Conservation (phyloP, 2,888 invertebrate species). For the Drymonia ruficornis region DNA sequence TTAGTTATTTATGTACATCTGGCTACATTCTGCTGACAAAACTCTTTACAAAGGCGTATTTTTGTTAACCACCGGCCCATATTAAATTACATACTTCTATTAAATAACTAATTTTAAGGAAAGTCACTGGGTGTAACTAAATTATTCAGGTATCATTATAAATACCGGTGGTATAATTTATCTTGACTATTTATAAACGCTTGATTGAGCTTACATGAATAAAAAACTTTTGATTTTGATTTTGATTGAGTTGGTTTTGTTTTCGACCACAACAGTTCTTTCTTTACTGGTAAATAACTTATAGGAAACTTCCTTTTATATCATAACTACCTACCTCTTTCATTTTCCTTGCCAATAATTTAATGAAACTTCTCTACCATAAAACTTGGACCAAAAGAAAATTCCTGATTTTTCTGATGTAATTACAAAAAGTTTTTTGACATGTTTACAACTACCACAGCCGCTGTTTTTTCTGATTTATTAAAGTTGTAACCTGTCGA, state of each 20-base stretch:
- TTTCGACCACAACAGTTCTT: too few species aligned
- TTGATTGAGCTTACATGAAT: too few species aligned
- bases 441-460: constrained; percentile 6
- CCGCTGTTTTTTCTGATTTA: constrained; percentile 11
- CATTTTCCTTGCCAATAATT: too few species aligned
- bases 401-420: neutral
- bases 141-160: constrained; percentile 13
- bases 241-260: too few species aligned
- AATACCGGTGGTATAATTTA: too few species aligned
- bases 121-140: constrained; percentile 27
- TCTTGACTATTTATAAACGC: too few species aligned
- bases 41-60: constrained; percentile 24
- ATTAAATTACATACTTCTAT: constrained; percentile 11
- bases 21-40: constrained; percentile 30
- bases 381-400: too few species aligned
- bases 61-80: constrained; percentile 31
- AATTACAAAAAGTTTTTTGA: constrained; percentile 7
- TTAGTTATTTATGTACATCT: constrained; percentile 35
- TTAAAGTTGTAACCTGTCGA: constrained; percentile 13
- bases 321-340: too few species aligned
- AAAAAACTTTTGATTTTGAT: too few species aligned
- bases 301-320: too few species aligned
- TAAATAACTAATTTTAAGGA: constrained; percentile 8
- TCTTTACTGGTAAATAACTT: too few species aligned
- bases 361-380: too few species aligned